A percentile compares a stretch with the other conserved stretches of the same genome.
phyloP scores from a whole-genome alignment of 1,140 invertebrate genomes.

The Diachasmimorpha longicaudata region DNA sequence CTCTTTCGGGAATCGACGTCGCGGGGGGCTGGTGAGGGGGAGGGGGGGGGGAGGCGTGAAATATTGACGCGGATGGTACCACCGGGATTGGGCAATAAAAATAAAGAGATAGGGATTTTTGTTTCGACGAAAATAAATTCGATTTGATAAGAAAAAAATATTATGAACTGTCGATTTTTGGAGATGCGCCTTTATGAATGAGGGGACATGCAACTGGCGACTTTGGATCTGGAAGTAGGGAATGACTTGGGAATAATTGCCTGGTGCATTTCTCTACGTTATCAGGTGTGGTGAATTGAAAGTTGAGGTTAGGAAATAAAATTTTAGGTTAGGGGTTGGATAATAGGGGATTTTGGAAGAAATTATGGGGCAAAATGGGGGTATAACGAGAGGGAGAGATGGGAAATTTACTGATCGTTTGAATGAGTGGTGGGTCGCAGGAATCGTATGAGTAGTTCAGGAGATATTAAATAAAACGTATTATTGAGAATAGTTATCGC shows the following conservation, averaged over 20 bases:
- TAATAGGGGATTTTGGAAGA: no score
- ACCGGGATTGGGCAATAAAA: neutral
- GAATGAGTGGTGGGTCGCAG: neutral
- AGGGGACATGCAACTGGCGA: no score
- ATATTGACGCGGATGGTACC: neutral
- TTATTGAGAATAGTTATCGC: neutral
- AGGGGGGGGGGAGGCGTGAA: neutral
- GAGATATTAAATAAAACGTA: neutral
- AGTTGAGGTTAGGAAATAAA: no score
- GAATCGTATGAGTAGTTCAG: neutral
- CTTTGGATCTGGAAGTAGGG: no score
- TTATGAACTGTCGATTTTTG: neutral
- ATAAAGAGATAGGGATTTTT: neutral
- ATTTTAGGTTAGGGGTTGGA: no score
- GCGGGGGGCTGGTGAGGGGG: no score
- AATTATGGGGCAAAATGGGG: no score
- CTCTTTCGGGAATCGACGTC: neutral
- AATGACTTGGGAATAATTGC: no score
- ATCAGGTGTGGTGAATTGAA: no score
- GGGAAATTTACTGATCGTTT: neutral
- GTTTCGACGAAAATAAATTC: neutral
- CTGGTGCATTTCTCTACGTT: no score
- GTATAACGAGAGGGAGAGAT: no score
- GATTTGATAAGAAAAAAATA: neutral
- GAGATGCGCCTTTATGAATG: no score